Percentiles rank a stretch among this genome's conserved stretches.
Evolutionary conservation across 92 coral and sea anemone genomes (phyloP).

Genomic region (Nematostella vectensis): DNA sequence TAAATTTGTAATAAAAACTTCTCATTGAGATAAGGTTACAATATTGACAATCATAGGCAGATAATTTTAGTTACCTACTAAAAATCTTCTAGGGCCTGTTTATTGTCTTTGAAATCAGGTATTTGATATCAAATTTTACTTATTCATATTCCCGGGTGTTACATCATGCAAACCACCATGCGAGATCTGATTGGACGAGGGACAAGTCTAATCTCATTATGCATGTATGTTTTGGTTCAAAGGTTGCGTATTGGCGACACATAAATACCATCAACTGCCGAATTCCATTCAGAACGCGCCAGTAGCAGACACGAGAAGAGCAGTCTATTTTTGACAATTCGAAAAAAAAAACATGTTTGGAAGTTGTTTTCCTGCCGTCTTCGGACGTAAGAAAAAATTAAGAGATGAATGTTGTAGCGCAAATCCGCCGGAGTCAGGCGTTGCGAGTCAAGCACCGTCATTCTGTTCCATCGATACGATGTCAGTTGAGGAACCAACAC

Average conservation of each 20-base stretch:
- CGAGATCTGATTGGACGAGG: conserved; percentile 9
- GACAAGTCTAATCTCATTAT: neutral
- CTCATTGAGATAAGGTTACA: too few species aligned
- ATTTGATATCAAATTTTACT: neutral
- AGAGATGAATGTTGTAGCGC: conserved; percentile 30
- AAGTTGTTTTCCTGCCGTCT: conserved; percentile 13
- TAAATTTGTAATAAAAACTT: too few species aligned
- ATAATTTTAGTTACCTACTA: too few species aligned
- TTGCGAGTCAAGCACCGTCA: conserved; percentile 29
- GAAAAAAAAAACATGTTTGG: too few species aligned
- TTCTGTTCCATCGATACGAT: conserved; percentile 62
- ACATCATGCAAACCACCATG: neutral
- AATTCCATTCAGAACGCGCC: conserved; percentile 8
- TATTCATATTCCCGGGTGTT: neutral
- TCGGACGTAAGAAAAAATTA: conserved; percentile 45
- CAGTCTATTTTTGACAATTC: neutral
- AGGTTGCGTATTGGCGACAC: conserved; percentile 14
- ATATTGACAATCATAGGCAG: too few species aligned
- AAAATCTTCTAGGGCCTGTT: too few species aligned
- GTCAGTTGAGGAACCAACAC: conserved; percentile 70
- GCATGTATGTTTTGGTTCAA: conserved; percentile 23
- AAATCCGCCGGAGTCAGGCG: conserved; percentile 24
- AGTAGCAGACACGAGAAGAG: neutral
- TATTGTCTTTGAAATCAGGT: too few species aligned
- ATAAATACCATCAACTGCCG: neutral